Conservation (phyloP, 2,113 vertebrate genomes). For the Takifugu bimaculatus region DNA sequence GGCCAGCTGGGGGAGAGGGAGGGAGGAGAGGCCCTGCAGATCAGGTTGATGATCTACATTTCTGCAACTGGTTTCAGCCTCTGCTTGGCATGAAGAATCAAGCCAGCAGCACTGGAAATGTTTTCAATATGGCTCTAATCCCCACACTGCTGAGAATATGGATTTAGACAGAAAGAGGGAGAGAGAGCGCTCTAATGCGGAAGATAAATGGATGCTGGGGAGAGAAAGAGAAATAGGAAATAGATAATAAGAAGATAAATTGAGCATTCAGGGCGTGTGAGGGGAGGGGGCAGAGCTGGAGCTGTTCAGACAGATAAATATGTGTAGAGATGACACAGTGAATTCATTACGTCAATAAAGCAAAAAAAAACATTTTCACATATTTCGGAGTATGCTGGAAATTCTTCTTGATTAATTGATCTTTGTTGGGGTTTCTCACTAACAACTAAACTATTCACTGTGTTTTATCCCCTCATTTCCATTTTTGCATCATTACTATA, state of each 20-base stretch:
- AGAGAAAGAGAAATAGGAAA: constrained; percentile 4
- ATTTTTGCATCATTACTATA: too few relatives aligned
- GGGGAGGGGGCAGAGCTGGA: not conserved
- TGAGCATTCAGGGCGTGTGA: constrained; percentile 1
- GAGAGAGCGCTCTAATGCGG: constrained; percentile 23
- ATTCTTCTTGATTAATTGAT: not conserved
- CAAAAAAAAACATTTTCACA: too few relatives aligned
- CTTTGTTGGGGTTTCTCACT: not conserved
- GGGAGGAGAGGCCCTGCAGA: too few relatives aligned
- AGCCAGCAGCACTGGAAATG: too few relatives aligned
- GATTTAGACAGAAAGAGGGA: constrained; percentile 21
- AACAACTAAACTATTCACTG: constrained; percentile 15
- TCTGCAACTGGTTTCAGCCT: too few relatives aligned
- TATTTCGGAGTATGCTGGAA: not conserved
- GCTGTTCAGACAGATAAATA: not conserved
- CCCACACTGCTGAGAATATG: constrained; percentile 55
- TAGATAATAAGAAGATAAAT: not conserved
- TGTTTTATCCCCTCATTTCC: too few relatives aligned
- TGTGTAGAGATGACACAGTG: not conserved
- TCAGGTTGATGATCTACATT: too few relatives aligned
- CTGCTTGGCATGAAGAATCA: too few relatives aligned
- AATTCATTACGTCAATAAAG: not conserved
- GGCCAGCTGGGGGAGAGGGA: too few relatives aligned
- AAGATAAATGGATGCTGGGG: constrained; percentile 6
- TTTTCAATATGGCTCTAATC: constrained; percentile 58